Evolutionary conservation across 2,797 vertebrate genomes (phyloP).

Genomic region (Leucoraja ocellata): DNA sequence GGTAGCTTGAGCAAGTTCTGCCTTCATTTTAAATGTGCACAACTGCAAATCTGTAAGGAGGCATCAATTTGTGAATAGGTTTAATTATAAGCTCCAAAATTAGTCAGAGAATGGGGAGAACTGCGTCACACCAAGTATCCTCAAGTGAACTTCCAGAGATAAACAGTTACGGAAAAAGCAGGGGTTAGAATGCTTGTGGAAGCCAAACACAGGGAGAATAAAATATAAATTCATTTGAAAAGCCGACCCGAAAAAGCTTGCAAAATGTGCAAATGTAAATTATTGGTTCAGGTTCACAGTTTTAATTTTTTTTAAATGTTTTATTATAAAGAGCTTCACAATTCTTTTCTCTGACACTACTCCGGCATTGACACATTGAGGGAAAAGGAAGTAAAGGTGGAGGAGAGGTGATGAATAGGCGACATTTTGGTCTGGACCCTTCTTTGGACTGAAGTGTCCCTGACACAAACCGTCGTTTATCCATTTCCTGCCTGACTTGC

Average conservation of each 20-base stretch:
- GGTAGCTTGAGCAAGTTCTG: too few relatives aligned
- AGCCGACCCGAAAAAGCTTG: not conserved
- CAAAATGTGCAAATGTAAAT: not conserved
- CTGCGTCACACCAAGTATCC: not conserved
- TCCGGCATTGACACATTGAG: not conserved
- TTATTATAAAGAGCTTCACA: too few relatives aligned
- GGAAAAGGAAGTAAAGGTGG: not conserved
- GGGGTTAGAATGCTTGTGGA: too few relatives aligned
- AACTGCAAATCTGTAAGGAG: too few relatives aligned
- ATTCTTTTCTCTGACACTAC: not conserved
- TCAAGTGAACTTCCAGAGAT: not conserved
- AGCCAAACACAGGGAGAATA: not conserved
- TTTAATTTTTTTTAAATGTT: too few relatives aligned
- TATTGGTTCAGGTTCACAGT: not conserved
- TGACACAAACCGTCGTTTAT: too few relatives aligned
- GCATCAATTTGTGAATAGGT: not conserved
- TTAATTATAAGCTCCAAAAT: not conserved
- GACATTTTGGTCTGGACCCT: too few relatives aligned
- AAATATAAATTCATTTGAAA: not conserved
- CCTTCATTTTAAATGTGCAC: not conserved
- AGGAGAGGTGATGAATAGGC: not conserved
- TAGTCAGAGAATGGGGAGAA: not conserved
- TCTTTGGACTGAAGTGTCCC: too few relatives aligned
- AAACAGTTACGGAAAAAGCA: too few relatives aligned
- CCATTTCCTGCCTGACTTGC: too few relatives aligned